phyloP scores from a whole-genome alignment of 2,797 vertebrate species.

The Xyrichtys novacula region DNA sequence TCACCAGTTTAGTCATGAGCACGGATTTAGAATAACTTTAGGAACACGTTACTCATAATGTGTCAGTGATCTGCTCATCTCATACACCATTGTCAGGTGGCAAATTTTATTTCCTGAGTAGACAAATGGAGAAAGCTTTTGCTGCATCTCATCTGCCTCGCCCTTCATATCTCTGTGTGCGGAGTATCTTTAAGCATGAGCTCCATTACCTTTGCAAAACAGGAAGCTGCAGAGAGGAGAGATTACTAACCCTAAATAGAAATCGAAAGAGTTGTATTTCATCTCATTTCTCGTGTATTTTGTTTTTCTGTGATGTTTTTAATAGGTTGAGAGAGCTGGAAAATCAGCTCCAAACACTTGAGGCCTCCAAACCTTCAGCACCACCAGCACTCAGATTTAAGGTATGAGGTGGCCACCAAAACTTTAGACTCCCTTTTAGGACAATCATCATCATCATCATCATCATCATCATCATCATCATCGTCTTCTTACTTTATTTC shows the following conservation, averaged over 20 bases:
- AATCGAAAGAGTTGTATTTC: not conserved
- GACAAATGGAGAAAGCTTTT: conserved; percentile 15
- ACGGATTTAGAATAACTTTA: too few species aligned
- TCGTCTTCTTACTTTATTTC: conserved; percentile 8
- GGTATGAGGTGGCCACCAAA: too few species aligned
- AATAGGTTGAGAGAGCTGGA: conserved; percentile 92
- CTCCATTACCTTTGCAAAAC: conserved; percentile 15
- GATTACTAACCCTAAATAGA: too few species aligned
- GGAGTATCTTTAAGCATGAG: not conserved
- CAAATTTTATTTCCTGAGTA: conserved; percentile 7
- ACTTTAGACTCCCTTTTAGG: too few species aligned
- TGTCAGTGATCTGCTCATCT: conserved; percentile 7
- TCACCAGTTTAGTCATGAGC: too few species aligned
- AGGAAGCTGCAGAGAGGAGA: conserved; percentile 2
- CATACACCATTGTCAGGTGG: not conserved
- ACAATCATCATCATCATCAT: too few species aligned
- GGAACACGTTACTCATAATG: not conserved
- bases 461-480: too few species aligned
- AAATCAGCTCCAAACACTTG: conserved; percentile 89
- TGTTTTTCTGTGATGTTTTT: conserved; percentile 4
- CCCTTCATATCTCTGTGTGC: not conserved
- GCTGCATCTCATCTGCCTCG: conserved; percentile 3
- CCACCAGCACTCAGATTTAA: conserved; percentile 96
- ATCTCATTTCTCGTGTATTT: not conserved
- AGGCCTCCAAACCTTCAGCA: conserved; percentile 86